Evolutionary conservation across 2,797 vertebrate species (phyloP), one percentile per base, ranked within the genome.

Genomic region (Pseudocheirus occidentalis): DNA sequence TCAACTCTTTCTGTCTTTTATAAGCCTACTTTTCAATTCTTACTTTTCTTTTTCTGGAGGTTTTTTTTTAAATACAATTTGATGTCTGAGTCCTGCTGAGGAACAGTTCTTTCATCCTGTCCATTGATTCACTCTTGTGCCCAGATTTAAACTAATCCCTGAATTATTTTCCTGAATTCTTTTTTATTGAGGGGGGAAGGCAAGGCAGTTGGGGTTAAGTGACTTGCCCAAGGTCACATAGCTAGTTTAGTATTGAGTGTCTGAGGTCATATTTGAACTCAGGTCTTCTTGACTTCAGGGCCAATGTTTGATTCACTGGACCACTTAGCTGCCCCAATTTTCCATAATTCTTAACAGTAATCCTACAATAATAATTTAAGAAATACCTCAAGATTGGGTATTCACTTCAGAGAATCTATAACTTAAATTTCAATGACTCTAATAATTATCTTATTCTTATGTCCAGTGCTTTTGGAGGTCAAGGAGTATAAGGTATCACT

Each of bases 371-470:
- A 95, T 16, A 89, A 89, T 40, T 24, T 92, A 92, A 66, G 28
- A 93, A 90, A 87, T 55, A 90, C 90, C 46, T 52, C 34, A 56
- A 93, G 52, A 31, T 7, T 97, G 4, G 90, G 0, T 46, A 27
- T 46, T 11, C 9, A 87, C n/a, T 46, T 46, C 40, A 87, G 73
- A 46, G 40, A n/a, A 2, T 81, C 95, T 95, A 10, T 90, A 96
- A 93, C 92, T 18, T 2, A 93, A 14, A 13, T 92, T 31, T 96
- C 54, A 93, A 62, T 95, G 95, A 92, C 34, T 50, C 18, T 91
- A 58, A 73, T 1, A 52, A 54, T 93, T 94, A 55, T 90, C 66
- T 95, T 94, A 92, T 21, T 34, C 54, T 92, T 81, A 95, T 18
- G 2, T 3, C 28, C 66, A 90, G 7, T 13, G 58, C 28, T 46